Percentiles rank a stretch among this genome's conserved stretches.
Evolutionary conservation across 1,140 invertebrate genomes (phyloP).

Genomic region (Trichonephila clavipes): DNA sequence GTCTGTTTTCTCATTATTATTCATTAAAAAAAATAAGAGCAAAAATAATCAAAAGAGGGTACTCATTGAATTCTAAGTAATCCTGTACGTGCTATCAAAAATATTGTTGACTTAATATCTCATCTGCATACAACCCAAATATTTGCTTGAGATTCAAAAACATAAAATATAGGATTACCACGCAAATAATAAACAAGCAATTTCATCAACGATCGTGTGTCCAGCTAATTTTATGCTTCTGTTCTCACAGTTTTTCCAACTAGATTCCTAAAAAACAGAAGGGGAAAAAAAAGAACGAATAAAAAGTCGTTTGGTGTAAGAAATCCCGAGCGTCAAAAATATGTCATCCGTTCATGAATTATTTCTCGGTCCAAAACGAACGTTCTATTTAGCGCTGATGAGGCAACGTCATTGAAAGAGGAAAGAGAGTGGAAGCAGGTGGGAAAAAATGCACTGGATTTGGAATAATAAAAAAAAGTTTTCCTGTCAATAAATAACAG

Average conservation of each 20-base stretch:
- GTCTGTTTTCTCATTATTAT: too few relatives aligned
- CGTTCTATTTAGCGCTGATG: conserved; percentile 65
- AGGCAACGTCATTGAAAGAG: conserved; percentile 31
- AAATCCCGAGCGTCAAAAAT: conserved; percentile 47
- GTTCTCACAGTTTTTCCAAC: not conserved
- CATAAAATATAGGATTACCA: not conserved
- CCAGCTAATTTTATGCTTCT: not conserved
- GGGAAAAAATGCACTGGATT: not conserved
- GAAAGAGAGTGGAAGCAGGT: not conserved
- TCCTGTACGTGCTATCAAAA: not conserved
- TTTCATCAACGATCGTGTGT: conserved; percentile 40
- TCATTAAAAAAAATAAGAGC: not conserved
- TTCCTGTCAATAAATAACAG: conserved; percentile 68
- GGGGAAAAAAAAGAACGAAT: not conserved
- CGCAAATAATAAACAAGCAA: conserved; percentile 34
- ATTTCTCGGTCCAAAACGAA: conserved; percentile 49
- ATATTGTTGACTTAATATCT: conserved; percentile 12
- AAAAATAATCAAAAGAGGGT: not conserved
- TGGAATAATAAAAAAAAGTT: not conserved
- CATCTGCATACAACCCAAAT: not conserved
- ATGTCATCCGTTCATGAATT: conserved; percentile 68
- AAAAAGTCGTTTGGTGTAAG: conserved; percentile 13
- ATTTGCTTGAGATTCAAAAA: not conserved
- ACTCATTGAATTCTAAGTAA: not conserved
- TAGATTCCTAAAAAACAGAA: not conserved